Evolutionary conservation across 2,113 vertebrate species (phyloP).

Genomic region (Paralichthys olivaceus): DNA sequence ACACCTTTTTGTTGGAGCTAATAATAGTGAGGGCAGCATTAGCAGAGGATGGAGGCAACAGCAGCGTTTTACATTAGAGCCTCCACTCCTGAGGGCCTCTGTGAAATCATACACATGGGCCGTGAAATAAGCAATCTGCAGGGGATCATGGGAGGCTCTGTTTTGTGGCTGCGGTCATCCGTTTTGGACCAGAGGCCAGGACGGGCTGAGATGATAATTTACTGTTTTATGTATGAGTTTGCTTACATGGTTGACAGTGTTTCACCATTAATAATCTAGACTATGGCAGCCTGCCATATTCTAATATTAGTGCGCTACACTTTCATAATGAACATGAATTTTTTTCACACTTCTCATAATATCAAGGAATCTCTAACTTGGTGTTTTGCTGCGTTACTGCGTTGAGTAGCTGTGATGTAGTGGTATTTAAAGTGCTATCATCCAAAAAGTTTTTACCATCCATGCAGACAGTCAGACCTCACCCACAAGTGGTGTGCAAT

Average conservation of each 20-base stretch:
- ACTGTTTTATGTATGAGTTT: conserved; percentile 16
- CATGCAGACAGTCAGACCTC: too few relatives aligned
- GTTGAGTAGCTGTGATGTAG: too few relatives aligned
- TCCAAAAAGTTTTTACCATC: too few relatives aligned
- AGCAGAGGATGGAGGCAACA: conserved; percentile 8
- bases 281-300: too few relatives aligned
- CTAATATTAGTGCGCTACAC: too few relatives aligned
- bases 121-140: conserved; percentile 65
- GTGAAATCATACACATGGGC: conserved; percentile 50
- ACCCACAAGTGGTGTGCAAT: too few relatives aligned
- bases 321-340: background rate
- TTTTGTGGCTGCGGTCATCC: background rate
- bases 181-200: background rate
- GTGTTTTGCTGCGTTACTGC: too few relatives aligned
- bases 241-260: background rate
- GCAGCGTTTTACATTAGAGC: conserved; percentile 43
- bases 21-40: conserved; percentile 31
- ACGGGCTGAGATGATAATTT: conserved; percentile 2
- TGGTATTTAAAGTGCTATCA: too few relatives aligned
- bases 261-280: background rate
- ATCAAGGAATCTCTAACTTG: too few relatives aligned
- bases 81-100: conserved; percentile 28
- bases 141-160: conserved; percentile 22
- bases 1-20: conserved; percentile 10
- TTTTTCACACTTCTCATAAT: background rate